Evolutionary conservation across 2,797 vertebrate genomes (phyloP).

Genomic region (Onychomys leucogaster): DNA sequence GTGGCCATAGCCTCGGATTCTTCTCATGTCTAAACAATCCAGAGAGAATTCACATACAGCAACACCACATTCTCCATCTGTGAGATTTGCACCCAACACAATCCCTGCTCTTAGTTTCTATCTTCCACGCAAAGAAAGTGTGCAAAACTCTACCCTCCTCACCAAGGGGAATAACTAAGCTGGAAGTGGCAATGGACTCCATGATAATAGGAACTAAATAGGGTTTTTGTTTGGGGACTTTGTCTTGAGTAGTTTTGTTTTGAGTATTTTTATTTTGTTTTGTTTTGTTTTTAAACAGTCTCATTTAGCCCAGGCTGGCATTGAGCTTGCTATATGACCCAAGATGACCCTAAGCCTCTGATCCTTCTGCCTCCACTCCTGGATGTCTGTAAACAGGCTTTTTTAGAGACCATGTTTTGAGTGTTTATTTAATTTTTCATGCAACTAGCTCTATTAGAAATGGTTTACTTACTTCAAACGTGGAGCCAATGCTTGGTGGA

Average conservation of each 20-base stretch:
- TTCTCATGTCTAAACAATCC: not conserved
- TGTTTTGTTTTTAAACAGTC: not conserved
- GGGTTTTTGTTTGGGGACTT: not conserved
- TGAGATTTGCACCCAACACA: not conserved
- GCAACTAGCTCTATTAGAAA: slow-evolving; percentile 23
- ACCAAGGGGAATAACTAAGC: not conserved
- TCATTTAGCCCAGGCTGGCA: not conserved
- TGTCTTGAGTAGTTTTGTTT: not conserved
- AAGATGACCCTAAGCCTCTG: not conserved
- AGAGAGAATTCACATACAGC: not conserved
- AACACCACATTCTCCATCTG: not conserved
- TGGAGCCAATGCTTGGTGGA: not conserved
- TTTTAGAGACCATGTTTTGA: not conserved
- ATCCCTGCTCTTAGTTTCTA: not conserved
- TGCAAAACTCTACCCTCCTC: not conserved
- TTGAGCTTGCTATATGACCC: not conserved
- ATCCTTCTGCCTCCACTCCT: not conserved
- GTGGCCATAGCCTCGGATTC: not conserved
- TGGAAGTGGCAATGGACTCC: not conserved
- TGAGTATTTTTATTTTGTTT: not conserved
- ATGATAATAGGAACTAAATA: not conserved
- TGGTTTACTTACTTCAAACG: slow-evolving; percentile 28
- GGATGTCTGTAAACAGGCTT: not conserved
- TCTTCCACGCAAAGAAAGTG: not conserved
- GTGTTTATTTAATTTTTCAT: slow-evolving; percentile 36